Evolutionary conservation across 2,888 invertebrate species (phyloP).

Genomic region (Diogma glabrata): DNA sequence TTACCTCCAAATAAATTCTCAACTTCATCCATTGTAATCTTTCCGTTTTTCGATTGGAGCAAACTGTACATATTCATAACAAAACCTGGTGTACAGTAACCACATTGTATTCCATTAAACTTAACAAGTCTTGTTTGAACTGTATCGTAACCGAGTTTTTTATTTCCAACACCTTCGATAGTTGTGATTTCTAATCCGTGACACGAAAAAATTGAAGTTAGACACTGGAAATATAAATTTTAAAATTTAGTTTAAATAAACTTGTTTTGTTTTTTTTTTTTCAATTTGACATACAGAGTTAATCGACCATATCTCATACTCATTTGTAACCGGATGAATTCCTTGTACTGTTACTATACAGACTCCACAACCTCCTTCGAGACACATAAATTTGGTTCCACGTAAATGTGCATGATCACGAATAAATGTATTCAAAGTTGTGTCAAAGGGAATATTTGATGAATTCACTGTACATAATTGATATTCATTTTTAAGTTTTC

Average conservation of each 20-base stretch:
- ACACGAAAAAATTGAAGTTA: slow-evolving; percentile 47
- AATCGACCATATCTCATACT: slow-evolving; percentile 12
- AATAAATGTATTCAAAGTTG: slow-evolving; percentile 41
- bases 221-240: slow-evolving; percentile 38
- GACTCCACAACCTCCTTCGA: slow-evolving; percentile 50
- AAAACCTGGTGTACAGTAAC: slow-evolving; percentile 63
- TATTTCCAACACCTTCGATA: slow-evolving; percentile 54
- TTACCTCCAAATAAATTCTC: slow-evolving; percentile 55
- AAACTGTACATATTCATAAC: slow-evolving; percentile 54
- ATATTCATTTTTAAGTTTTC: too few species aligned
- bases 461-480: slow-evolving; percentile 1
- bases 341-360: slow-evolving; percentile 36
- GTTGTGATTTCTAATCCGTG: slow-evolving; percentile 53
- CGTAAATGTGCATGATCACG: slow-evolving; percentile 38
- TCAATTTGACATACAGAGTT: slow-evolving; percentile 20
- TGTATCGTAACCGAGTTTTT: slow-evolving; percentile 45
- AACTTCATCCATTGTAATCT: slow-evolving; percentile 41
- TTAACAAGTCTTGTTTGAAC: slow-evolving; percentile 47
- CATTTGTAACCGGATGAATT: slow-evolving; percentile 15
- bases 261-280: neutral
- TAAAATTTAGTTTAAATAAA: neutral
- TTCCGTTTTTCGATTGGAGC: slow-evolving; percentile 33
- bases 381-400: slow-evolving; percentile 48
- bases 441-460: slow-evolving; percentile 21
- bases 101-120: slow-evolving; percentile 55